A percentile compares a stretch with the other conserved stretches of the same genome.
Evolutionary conservation across 2,113 vertebrate species (phyloP).

Genomic region (Ciconia boyciana): DNA sequence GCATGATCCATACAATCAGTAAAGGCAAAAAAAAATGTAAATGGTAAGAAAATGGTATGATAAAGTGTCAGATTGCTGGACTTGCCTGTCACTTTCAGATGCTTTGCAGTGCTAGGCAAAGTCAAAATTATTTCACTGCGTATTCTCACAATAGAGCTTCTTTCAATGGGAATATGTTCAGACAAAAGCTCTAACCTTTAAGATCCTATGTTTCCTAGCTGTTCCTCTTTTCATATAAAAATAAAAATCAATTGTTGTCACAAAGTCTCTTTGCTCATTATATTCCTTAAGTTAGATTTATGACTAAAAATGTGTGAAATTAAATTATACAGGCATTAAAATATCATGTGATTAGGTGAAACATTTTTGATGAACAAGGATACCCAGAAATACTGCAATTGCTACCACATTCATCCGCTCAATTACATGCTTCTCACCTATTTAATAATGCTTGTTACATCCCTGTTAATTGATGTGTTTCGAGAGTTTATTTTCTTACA

Average conservation of each 20-base stretch:
- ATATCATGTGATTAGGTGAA: slow-evolving; percentile 41
- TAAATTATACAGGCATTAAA: slow-evolving; percentile 49
- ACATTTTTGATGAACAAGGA: slow-evolving; percentile 21
- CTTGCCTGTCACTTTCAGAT: slow-evolving; percentile 15
- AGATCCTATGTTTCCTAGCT: background rate
- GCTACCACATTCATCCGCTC: background rate
- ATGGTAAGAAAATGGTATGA: slow-evolving; percentile 1
- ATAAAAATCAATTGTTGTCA: slow-evolving; percentile 36
- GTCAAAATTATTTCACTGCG: slow-evolving; percentile 20
- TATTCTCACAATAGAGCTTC: slow-evolving; percentile 32
- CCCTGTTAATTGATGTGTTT: slow-evolving; percentile 55
- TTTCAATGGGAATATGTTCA: background rate
- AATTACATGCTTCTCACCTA: slow-evolving; percentile 62
- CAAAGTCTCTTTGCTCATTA: slow-evolving; percentile 19
- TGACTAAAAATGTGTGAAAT: slow-evolving; percentile 50
- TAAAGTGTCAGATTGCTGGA: background rate
- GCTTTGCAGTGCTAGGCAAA: slow-evolving; percentile 4
- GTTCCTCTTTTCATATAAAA: slow-evolving; percentile 18
- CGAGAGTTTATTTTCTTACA: slow-evolving; percentile 56
- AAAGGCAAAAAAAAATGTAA: background rate
- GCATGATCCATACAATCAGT: background rate
- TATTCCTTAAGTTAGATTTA: slow-evolving; percentile 33
- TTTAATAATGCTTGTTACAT: slow-evolving; percentile 54
- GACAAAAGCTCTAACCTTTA: slow-evolving; percentile 48
- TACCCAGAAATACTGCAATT: slow-evolving; percentile 23